Evolutionary conservation across 2,888 invertebrate species (phyloP), one percentile per base, ranked within the genome.

Genomic region (Linnaemya tessellans): DNA sequence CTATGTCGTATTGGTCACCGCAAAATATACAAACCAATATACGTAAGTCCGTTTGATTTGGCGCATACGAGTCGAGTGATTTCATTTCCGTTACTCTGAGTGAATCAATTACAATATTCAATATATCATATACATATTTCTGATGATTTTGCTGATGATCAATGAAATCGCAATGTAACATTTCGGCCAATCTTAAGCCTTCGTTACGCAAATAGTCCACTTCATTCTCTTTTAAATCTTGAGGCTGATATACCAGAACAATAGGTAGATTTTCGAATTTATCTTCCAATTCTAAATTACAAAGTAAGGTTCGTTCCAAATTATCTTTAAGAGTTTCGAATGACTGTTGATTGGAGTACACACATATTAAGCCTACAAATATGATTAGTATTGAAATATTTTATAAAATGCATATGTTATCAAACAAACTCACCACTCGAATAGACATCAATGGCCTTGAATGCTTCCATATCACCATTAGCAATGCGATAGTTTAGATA

Each of bases 1-100:
- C 98, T 60, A 97, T 96, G 0, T 97, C 96, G 91, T 96, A 98
- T 1, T 97, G 97, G 93, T 99, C 98, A 73, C 98, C 98, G 93
- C 99, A 99, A 93, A 98, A 98, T 95, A 98, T 96, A 92, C 98
- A 98, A 94, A 99, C 97, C 92, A 97, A 97, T 92, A 98, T 97
- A 89, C 98, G 96, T 18, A 93, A 86, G 87, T 93, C 93, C 18
- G 93, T 87, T 90, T 93, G 90, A 89, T 91, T 92, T 58, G 92
- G 90, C 79, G 91, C 90, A 90, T 91, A 92, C 84, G 91, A 89
- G 82, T 92, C 92, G 74, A 91, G 90, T 83, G 90, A 90, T 82
- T 93, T 93, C 87, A 92, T 91, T 87, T 93, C 92, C 65, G 92
- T 89, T 58, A 92, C 88, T 78, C 92, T 90, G 41, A 93, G 89